Conservation (phyloP, 2,797 vertebrate genomes). For the Lepus townsendii region DNA sequence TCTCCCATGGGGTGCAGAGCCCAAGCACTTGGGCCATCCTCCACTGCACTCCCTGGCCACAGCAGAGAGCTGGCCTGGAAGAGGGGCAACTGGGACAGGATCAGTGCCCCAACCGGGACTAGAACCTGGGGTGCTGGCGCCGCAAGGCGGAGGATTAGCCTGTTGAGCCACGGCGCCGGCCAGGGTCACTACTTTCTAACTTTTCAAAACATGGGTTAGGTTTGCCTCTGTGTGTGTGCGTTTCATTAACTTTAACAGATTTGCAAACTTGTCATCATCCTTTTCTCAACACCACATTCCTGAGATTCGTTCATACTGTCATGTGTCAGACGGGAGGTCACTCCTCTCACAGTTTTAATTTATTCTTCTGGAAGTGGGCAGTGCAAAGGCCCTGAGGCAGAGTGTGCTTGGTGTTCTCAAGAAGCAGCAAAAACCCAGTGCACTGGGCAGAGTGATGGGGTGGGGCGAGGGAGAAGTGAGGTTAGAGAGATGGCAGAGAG, state of each 20-base stretch:
- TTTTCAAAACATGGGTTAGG: neutral
- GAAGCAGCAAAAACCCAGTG: neutral
- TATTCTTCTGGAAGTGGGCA: neutral
- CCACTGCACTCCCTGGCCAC: too few relatives aligned
- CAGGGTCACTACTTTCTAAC: neutral
- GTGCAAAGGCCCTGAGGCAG: neutral
- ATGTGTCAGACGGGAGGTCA: neutral
- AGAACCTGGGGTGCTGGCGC: too few relatives aligned
- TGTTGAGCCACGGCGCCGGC: too few relatives aligned
- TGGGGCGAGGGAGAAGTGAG: neutral
- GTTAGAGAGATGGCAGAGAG: neutral
- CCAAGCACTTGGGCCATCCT: too few relatives aligned
- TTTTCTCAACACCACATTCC: neutral
- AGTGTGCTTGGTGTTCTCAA: neutral
- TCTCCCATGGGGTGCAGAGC: too few relatives aligned
- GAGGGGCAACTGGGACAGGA: too few relatives aligned
- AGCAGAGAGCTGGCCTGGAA: too few relatives aligned
- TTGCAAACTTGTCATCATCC: neutral
- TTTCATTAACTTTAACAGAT: neutral
- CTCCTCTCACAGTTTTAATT: neutral
- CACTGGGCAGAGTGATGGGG: neutral
- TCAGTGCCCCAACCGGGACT: too few relatives aligned
- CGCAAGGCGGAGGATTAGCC: too few relatives aligned
- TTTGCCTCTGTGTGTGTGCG: neutral
- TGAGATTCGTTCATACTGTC: neutral